Conservation (phyloP, 2,113 vertebrate genomes). For the Chrysochloris asiatica region DNA sequence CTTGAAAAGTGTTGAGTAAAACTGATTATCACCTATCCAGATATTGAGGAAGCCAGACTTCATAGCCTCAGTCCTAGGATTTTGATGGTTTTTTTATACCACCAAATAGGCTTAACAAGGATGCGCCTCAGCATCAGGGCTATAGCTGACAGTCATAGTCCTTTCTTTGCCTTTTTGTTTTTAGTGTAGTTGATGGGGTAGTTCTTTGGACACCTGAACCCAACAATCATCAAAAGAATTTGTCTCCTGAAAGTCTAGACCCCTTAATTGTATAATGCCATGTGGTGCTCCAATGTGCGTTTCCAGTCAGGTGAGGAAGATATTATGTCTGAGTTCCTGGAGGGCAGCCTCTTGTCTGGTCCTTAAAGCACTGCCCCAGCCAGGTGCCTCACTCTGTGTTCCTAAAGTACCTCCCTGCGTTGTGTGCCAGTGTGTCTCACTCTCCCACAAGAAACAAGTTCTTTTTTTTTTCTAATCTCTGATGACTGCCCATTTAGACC, state of each 20-base stretch:
- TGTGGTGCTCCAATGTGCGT: neutral
- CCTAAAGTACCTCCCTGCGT: neutral
- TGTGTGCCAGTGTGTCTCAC: neutral
- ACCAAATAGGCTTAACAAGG: neutral
- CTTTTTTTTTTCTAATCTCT: neutral
- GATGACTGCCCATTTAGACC: neutral
- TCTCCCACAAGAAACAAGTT: neutral
- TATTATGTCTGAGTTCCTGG: neutral
- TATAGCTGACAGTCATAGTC: neutral
- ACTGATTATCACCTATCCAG: neutral
- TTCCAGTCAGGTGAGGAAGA: neutral
- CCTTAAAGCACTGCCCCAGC: neutral
- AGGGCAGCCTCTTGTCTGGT: neutral
- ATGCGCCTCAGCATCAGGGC: neutral
- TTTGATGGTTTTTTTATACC: neutral
- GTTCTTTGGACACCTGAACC: neutral
- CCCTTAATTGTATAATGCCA: neutral
- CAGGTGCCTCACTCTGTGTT: neutral
- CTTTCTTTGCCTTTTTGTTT: slow-evolving; percentile 40
- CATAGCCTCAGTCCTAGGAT: neutral
- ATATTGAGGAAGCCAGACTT: neutral
- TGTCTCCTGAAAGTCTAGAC: slow-evolving; percentile 31
- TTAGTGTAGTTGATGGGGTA: neutral
- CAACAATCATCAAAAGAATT: neutral
- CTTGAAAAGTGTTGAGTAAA: slow-evolving; percentile 1